Percentiles rank a stretch among this genome's conserved stretches.
Evolutionary conservation across 2,113 vertebrate genomes (phyloP).

Genomic region (Pituophis catenifer): DNA sequence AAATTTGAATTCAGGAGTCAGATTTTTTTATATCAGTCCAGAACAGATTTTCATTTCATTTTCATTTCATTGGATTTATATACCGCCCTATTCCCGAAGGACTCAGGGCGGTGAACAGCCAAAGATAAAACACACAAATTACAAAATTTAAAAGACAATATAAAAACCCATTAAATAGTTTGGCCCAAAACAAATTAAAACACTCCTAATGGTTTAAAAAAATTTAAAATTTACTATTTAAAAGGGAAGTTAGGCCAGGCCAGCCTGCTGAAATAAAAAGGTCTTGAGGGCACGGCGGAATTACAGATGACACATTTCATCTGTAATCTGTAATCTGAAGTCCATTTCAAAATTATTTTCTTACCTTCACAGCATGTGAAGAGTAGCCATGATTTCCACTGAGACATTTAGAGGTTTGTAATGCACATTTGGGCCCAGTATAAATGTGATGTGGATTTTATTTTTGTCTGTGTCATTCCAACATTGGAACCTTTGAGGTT

Average conservation of each 20-base stretch:
- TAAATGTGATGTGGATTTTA: neutral
- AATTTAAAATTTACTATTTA: no score
- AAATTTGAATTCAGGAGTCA: neutral
- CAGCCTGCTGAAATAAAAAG: no score
- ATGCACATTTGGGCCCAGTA: neutral
- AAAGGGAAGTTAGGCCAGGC: no score
- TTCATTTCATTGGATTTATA: no score
- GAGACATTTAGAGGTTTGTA: neutral
- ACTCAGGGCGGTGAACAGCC: no score
- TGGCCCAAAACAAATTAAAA: no score
- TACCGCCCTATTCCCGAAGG: no score
- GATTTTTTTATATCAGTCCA: neutral
- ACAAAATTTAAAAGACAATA: no score
- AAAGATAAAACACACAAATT: no score
- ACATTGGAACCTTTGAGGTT: neutral
- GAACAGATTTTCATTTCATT: neutral
- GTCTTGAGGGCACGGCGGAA: no score
- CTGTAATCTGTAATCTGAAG: neutral
- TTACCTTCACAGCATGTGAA: neutral
- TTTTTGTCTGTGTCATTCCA: neutral
- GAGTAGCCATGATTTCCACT: neutral
- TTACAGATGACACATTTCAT: neutral
- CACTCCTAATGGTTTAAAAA: no score
- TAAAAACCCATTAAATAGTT: no score
- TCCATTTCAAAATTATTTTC: neutral